Base-by-base conservation (phyloP, 2,888 invertebrate genomes). In the Ectemnius lituratus region DNA sequence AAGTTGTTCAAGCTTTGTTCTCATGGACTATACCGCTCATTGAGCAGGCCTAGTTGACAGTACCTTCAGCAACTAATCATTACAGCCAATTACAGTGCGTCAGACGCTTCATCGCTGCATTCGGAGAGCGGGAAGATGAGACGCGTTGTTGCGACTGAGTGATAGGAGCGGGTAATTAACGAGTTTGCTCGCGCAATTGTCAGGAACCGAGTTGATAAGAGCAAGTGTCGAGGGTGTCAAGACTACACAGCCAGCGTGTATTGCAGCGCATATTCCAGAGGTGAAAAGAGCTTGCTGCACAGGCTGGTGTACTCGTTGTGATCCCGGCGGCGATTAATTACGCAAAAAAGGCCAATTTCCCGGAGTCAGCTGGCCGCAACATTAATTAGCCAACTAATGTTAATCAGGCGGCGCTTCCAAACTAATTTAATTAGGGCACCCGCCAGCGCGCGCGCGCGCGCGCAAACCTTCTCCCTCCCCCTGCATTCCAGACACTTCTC, bases 381-480 rank as follows among this genome's bases (percentile, higher is more conserved):
- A 79, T 85, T 84, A 85, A 85, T 85, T 84, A 84, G 78, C 64
- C 67, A 73, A 74, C 77, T 77, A 82, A 83, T 80, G 80, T 81
- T 80, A 82, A 77, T 75, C 61, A 73, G 62, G 63, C 62, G 62
- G 65, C 62, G 75, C 76, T 76, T 76, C 78, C 70, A 79, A 85
- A 86, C 85, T 84, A 84, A 86, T 85, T 85, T 81, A 84, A 85
- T 85, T 79, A 86, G 82, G 73, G 71, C 74, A 65, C 37, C 11
- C 37, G 11, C 14, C 61, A 62, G 58, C n/a, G 37, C 47, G 69
- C 62, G 62, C 37, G 11, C 14, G 68, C 64, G 58, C n/a, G 37
- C 47, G 69, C 62, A 61, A 52, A 11, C 37, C 37, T 6, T 11
- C 37, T 37, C 37, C 1, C 23, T 23, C 23, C 3, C 23, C 37